Evolutionary conservation across 2,888 invertebrate species (phyloP).

Genomic region (Drosophila histrio): DNA sequence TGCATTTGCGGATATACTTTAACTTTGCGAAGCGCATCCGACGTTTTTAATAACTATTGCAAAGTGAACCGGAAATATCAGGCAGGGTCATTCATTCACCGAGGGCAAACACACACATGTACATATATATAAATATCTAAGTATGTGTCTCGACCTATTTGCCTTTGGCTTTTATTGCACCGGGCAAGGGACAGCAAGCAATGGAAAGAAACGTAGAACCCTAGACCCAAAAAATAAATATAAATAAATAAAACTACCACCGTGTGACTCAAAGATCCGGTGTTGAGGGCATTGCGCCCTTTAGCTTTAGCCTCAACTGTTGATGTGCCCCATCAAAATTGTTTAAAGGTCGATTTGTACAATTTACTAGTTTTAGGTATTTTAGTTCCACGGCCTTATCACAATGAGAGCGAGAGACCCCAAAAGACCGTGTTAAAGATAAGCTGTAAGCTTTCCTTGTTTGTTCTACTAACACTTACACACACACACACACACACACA

Average conservation of each 20-base stretch:
- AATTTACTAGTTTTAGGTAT: slow-evolving; percentile 13
- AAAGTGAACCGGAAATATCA: slow-evolving; percentile 71
- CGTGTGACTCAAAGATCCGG: slow-evolving; percentile 46
- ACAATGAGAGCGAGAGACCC: slow-evolving; percentile 16
- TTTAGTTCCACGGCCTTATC: slow-evolving; percentile 49
- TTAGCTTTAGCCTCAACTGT: slow-evolving; percentile 33
- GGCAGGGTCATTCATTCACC: slow-evolving; percentile 52
- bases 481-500: slow-evolving; percentile 21
- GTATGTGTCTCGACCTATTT: slow-evolving; percentile 58
- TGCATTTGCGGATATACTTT: slow-evolving; percentile 47
- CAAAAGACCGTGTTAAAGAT: slow-evolving; percentile 65
- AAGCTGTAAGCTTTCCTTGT: slow-evolving; percentile 65
- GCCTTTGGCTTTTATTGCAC: slow-evolving; percentile 72
- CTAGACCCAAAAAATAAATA: slow-evolving; percentile 34
- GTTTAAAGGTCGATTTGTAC: slow-evolving; percentile 49
- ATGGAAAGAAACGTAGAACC: slow-evolving; percentile 29
- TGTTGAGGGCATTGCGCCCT: slow-evolving; percentile 55
- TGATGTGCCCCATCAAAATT: slow-evolving; percentile 19
- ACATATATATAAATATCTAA: slow-evolving; percentile 18
- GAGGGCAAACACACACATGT: slow-evolving; percentile 15
- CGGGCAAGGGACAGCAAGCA: slow-evolving; percentile 33
- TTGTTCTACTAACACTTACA: slow-evolving; percentile 52
- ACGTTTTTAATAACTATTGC: slow-evolving; percentile 71
- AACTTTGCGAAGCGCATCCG: slow-evolving; percentile 44
- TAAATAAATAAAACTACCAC: slow-evolving; percentile 43